Conservation (phyloP, 2,797 vertebrate species). For the Xenopus petersii region DNA sequence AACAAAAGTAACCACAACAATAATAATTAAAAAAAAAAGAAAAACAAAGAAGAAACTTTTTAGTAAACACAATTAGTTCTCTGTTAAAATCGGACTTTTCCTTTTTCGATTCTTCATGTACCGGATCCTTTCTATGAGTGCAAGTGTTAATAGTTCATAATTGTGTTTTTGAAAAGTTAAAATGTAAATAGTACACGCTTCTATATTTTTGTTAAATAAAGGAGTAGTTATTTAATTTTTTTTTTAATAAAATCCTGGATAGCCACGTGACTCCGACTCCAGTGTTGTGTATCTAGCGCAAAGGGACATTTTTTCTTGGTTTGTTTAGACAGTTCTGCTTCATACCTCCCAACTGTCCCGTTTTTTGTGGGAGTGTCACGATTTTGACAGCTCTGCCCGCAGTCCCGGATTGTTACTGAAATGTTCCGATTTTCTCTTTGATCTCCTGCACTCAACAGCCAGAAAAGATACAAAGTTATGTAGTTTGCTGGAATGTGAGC, state of each 20-base stretch:
- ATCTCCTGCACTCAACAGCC: no score
- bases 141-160: not conserved
- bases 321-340: no score
- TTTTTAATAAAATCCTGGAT: not conserved
- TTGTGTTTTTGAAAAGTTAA: constrained; percentile 2
- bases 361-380: no score
- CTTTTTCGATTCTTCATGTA: not conserved
- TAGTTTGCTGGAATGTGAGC: no score
- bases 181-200: not conserved
- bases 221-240: constrained; percentile 3
- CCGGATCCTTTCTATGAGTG: not conserved
- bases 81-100: not conserved
- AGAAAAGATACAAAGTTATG: no score
- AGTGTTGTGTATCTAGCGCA: no score
- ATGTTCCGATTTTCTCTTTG: no score
- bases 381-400: no score
- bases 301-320: no score
- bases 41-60: not conserved
- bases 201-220: not conserved
- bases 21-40: not conserved
- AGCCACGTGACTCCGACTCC: not conserved
- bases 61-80: not conserved
- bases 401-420: no score
- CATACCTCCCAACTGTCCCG: no score
- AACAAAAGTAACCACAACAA: no score